Conservation (phyloP, 1,140 invertebrate species). For the Cydia splendana region DNA sequence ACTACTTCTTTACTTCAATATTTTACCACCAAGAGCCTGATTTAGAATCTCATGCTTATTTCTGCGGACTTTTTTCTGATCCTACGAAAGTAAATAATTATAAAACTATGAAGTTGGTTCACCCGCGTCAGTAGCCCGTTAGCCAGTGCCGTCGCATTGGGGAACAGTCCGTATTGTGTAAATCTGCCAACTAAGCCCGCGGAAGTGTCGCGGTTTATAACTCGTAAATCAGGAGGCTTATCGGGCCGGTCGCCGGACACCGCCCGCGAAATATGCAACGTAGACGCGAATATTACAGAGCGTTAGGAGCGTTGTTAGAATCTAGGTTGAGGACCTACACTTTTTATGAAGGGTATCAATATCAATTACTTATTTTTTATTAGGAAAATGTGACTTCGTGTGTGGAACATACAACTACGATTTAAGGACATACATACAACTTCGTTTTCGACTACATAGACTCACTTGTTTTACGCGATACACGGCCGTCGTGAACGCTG, state of each 20-base stretch:
- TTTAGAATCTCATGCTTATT: too few species aligned
- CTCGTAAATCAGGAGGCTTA: constrained; percentile 68
- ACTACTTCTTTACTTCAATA: too few species aligned
- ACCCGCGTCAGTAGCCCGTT: constrained; percentile 14
- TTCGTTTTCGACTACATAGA: too few species aligned
- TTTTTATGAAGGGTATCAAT: background rate
- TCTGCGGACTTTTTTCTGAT: too few species aligned
- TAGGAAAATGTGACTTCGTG: too few species aligned
- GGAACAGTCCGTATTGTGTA: constrained; percentile 44
- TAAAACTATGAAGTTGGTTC: background rate
- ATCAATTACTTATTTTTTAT: background rate
- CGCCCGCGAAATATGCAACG: constrained; percentile 57
- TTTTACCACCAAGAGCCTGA: too few species aligned
- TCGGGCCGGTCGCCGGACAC: constrained; percentile 50
- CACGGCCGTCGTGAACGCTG: too few species aligned
- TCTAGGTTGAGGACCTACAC: background rate
- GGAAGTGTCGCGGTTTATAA: constrained; percentile 66
- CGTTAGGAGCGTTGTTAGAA: background rate
- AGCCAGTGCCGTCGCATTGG: background rate
- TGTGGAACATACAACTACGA: too few species aligned
- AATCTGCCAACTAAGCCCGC: constrained; percentile 59
- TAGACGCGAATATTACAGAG: constrained; percentile 36
- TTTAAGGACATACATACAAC: too few species aligned
- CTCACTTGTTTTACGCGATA: too few species aligned
- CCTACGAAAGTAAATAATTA: background rate